These are phyloP conservation scores for Malurus elegans DNA, from an alignment of 2,113 vertebrate species.

Conservation along the genomic window DNA sequence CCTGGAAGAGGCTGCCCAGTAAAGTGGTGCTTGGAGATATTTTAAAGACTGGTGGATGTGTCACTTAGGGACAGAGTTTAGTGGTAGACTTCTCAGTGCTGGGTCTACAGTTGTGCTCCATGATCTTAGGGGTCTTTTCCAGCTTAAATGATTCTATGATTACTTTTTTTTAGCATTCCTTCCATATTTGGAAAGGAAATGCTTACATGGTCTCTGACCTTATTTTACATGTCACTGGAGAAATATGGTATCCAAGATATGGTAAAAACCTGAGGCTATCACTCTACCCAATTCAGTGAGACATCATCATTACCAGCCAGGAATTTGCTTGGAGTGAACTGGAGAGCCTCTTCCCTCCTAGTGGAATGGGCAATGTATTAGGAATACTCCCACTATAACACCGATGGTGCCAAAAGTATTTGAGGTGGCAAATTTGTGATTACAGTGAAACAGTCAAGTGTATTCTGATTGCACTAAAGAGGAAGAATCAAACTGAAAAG, in stretches of 20 bases:
- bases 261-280: not conserved
- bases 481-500: not conserved
- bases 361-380: not conserved
- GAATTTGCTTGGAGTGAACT: not conserved
- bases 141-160: not conserved
- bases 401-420: not conserved
- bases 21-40: not conserved
- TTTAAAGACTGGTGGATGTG: not conserved
- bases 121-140: not conserved
- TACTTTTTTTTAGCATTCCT: not conserved
- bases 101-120: fast-evolving
- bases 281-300: not conserved
- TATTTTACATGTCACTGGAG: not conserved
- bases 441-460: not conserved
- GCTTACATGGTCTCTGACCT: not conserved
- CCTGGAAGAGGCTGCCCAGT: not conserved
- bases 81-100: not conserved
- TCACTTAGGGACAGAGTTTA: not conserved
- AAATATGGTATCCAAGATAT: not conserved
- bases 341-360: not conserved
- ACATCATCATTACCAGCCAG: not conserved
- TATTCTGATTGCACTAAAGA: not conserved
- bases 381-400: not conserved
- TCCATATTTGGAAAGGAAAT: not conserved
- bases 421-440: not conserved